Percentiles rank a stretch among this genome's conserved stretches.
Evolutionary conservation across 1,140 invertebrate genomes (phyloP).

Genomic region (Luehdorfia chinensis): DNA sequence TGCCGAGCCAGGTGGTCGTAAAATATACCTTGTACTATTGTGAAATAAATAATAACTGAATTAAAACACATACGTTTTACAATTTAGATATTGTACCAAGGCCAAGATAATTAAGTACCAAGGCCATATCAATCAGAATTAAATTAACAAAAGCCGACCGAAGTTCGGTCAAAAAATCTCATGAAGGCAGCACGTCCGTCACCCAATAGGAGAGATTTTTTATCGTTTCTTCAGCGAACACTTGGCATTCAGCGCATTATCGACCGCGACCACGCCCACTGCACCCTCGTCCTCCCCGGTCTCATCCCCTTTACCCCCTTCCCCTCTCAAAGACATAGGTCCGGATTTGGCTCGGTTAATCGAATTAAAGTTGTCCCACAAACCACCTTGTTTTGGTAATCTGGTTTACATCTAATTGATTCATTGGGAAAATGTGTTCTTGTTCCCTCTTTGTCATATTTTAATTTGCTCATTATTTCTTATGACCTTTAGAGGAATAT

Average conservation of each 20-base stretch:
- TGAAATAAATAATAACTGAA: no score
- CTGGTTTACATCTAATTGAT: neutral
- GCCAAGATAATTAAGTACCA: no score
- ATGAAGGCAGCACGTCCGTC: neutral
- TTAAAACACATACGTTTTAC: no score
- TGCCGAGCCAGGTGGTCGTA: no score
- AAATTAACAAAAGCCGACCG: no score
- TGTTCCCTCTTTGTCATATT: no score
- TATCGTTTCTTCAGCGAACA: conserved; percentile 17
- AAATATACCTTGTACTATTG: no score
- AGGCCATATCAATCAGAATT: no score
- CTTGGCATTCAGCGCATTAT: conserved; percentile 22
- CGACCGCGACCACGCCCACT: conserved; percentile 28
- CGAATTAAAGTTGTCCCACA: conserved; percentile 1
- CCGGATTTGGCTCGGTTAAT: conserved; percentile 8
- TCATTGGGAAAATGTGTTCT: no score
- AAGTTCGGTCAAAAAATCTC: neutral
- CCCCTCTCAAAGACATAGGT: neutral
- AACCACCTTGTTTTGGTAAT: neutral
- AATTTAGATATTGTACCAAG: no score
- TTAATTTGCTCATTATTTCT: no score
- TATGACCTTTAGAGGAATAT: no score
- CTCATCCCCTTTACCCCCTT: neutral
- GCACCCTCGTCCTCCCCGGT: neutral
- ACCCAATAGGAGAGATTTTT: conserved; percentile 13